Percentiles rank a stretch among this genome's conserved stretches.
Evolutionary conservation across 2,888 invertebrate genomes (phyloP).

Genomic region (Hirudinaria manillensis): DNA sequence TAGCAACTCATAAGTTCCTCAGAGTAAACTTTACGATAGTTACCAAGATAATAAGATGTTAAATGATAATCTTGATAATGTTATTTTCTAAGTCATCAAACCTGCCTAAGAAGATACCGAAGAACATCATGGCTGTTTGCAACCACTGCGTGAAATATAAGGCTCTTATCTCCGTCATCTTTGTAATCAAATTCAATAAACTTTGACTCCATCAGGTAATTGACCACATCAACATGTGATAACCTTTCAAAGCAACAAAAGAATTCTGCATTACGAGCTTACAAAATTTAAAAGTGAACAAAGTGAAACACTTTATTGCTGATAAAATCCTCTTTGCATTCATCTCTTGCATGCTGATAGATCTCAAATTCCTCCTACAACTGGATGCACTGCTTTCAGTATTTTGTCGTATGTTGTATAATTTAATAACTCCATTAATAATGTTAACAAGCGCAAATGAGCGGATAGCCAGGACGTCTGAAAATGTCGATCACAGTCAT

Average conservation of each 20-base stretch:
- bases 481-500: not conserved
- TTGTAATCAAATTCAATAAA: not conserved
- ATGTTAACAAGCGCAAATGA: constrained; percentile 2
- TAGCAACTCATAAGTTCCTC: too few species aligned
- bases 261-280: not conserved
- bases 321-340: constrained; percentile 6
- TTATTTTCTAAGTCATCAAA: not conserved
- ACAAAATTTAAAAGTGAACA: not conserved
- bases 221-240: constrained; percentile 16
- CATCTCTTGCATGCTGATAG: not conserved
- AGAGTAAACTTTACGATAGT: too few species aligned
- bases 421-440: not conserved
- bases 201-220: constrained; percentile 12
- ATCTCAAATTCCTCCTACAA: not conserved
- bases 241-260: not conserved
- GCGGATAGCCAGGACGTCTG: not conserved
- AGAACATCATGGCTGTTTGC: constrained; percentile 1
- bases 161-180: constrained; percentile 17
- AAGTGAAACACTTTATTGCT: not conserved
- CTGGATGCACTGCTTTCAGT: not conserved
- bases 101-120: not conserved
- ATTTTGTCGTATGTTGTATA: not conserved
- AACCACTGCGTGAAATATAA: constrained; percentile 13
- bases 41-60: too few species aligned
- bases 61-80: too few species aligned